Evolutionary conservation across 2,113 vertebrate genomes (phyloP).

Genomic region (Pygoscelis adeliae): DNA sequence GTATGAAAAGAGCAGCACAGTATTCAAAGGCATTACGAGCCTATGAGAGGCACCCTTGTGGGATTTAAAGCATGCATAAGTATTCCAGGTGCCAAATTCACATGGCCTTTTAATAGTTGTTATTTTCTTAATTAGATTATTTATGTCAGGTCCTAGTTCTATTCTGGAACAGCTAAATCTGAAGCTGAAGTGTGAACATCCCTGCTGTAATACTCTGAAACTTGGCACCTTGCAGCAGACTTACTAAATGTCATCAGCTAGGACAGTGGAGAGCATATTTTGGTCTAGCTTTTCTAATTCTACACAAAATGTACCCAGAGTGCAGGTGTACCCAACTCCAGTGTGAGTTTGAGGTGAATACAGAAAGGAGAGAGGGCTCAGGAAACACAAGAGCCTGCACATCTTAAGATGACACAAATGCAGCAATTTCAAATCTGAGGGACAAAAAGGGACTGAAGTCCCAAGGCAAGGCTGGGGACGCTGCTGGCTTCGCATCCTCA

Average conservation of each 20-base stretch:
- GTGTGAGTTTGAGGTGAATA: background rate
- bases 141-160: conserved; percentile 22
- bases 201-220: background rate
- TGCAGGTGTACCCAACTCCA: background rate
- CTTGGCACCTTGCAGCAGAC: background rate
- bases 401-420: background rate
- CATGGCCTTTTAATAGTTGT: background rate
- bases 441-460: background rate
- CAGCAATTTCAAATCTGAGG: background rate
- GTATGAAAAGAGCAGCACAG: rapidly evolving
- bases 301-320: background rate
- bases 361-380: background rate
- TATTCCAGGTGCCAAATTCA: background rate
- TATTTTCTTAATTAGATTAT: conserved; percentile 41
- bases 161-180: conserved; percentile 9
- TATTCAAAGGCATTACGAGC: background rate
- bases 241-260: conserved; percentile 13
- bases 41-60: background rate
- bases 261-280: background rate
- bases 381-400: background rate
- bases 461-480: background rate
- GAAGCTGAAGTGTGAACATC: background rate
- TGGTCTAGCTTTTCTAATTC: background rate
- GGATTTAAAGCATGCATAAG: background rate
- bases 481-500: background rate